Evolutionary conservation across 2,113 vertebrate genomes (phyloP), one percentile per base, ranked within the genome.

Genomic region (Edolisoma coerulescens): DNA sequence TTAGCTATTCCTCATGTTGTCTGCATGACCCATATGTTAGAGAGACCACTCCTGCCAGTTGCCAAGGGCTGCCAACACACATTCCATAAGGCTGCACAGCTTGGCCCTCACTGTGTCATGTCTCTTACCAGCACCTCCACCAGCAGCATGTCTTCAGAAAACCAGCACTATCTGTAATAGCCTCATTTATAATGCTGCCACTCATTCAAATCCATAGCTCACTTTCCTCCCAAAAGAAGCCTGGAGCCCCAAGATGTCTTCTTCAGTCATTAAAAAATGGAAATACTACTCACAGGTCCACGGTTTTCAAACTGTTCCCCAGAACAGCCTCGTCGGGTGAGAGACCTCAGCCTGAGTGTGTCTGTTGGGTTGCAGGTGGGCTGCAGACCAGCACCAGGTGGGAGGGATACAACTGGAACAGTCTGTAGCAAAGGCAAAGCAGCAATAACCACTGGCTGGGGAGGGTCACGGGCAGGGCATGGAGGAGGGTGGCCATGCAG

Each of bases 61-160:
- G 83, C 41, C 49, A 84, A 42, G 19, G 52, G 27, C 57, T 95
- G 70, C 71, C 63, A 86, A 37, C 10, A 80, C 41, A 26, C 8
- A 1, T 32, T 22, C 37, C 68, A 74, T 61, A 84, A 92, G 76
- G 87, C 53, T 89, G 57, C 89, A 61, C 87, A 96, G 53, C 89
- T 86, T 89, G 76, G 45, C 45, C 64, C 39, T 44, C 10, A 0
- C 42, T 18, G 5, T 13, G 37, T 32, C 50, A 7, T 17, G 63
- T 84, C 71, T 89, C 39, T 56, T 87, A 87, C 54, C 67, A 69
- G 45, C 50, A 65, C 19, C 57, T 89, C 67, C 80, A 87, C 23
- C 71, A 64, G 22, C 32, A 73, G n/a, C 37, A 19, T 3, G 28
- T 50, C 73, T 65, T 53, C 64, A 70, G 50, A 64, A 89, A 65